Base-by-base conservation (phyloP, 2,888 invertebrate genomes). In the Hoplodrina blanda region DNA sequence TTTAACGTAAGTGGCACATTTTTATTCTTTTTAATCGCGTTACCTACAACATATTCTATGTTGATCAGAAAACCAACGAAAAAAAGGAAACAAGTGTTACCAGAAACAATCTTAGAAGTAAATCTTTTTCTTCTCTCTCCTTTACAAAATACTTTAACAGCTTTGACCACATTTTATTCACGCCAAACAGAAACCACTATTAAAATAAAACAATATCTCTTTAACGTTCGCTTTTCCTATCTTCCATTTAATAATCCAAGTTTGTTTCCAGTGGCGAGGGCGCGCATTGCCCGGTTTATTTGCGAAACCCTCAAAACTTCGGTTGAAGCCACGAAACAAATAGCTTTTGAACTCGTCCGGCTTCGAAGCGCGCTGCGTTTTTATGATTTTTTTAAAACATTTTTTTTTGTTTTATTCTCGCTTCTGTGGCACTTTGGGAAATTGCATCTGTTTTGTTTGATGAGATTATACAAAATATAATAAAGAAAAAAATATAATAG, bases 241-340 rank as follows among this genome's bases (percentile, higher is more conserved):
- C 79, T 76, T 74, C 56, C 70, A 55, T 81, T 85, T 78, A 81
- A 78, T 81, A 81, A 75, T 76, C 80, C 66, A 84, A 84, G 82
- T 88, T 87, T 85, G 81, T 83, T 85, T 81, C 73, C 67, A 81
- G 73, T 77, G 78, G 75, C 76, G 80, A 81, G 74, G 78, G 83
- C 79, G 82, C 77, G 81, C 85, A 86, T 75, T 86, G 83, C 79
- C 81, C 84, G 76, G 85, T 86, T 86, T 89, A 89, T 90, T 90
- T 90, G 87, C 85, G 78, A 78, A 88, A 80, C 88, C 84, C 89
- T 90, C 87, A 78, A 88, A 90, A 90, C 85, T 90, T 87, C 74
- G 75, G 81, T 77, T 68, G 70, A 72, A 82, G 69, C 80, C 81
- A 82, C 87, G 85, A 84, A 87, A 86, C 85, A 86, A 85, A 88